Conservation (phyloP, 2,797 vertebrate species). For the Characodon lateralis region DNA sequence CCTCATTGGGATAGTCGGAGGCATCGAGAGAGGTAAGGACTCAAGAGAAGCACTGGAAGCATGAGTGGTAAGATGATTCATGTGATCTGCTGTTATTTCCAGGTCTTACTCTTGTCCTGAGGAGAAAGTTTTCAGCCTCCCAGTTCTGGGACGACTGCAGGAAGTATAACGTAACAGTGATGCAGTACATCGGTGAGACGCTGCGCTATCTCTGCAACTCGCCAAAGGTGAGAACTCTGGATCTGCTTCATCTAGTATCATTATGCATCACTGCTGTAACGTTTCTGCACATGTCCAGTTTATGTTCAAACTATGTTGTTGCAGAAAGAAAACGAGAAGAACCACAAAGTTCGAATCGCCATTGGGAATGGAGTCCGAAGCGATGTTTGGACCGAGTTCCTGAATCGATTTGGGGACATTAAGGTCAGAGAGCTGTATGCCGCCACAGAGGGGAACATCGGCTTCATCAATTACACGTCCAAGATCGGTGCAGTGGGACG, state of each 20-base stretch:
- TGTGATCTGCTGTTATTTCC: neutral
- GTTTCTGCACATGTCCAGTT: neutral
- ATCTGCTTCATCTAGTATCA: neutral
- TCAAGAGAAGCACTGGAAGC: neutral
- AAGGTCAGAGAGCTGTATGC: conserved; percentile 86
- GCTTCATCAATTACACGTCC: conserved; percentile 87
- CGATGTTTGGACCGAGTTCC: conserved; percentile 88
- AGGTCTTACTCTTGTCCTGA: conserved; percentile 78
- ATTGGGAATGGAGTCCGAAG: conserved; percentile 87
- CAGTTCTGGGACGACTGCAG: conserved; percentile 95
- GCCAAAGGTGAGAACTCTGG: conserved; percentile 76
- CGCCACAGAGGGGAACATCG: conserved; percentile 89
- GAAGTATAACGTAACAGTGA: conserved; percentile 87
- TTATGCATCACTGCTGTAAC: neutral
- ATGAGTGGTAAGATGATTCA: neutral
- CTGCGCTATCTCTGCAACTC: conserved; percentile 89
- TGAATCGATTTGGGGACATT: conserved; percentile 86
- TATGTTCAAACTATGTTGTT: neutral
- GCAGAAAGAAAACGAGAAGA: conserved; percentile 84
- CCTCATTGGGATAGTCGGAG: conserved; percentile 82
- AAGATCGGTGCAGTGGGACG: conserved; percentile 87
- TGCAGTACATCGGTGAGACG: conserved; percentile 94
- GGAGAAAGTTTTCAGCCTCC: conserved; percentile 90
- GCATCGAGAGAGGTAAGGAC: conserved; percentile 82
- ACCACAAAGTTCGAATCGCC: conserved; percentile 87